Base-by-base conservation (phyloP, 2,113 vertebrate species). In the Erythrolamprus reginae region DNA sequence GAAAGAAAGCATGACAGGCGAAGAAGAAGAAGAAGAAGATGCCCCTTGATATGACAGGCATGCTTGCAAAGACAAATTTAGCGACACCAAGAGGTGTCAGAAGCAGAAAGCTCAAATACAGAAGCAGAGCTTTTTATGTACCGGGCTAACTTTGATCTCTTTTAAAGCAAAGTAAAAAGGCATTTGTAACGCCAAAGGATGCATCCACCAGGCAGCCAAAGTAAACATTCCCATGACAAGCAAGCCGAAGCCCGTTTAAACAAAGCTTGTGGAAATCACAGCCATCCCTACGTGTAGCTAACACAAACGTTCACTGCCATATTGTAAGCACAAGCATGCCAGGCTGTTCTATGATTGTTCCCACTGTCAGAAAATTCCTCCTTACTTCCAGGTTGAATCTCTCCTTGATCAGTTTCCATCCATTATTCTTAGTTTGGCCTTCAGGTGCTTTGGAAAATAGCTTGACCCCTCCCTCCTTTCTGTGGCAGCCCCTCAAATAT, bases 251-350 rank as follows among this genome's bases (percentile, higher is more conserved):
- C 7, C 3, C 52, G 61, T 17, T 90, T 90, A 28, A 8, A 88
- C 55, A n/a, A 23, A 13, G 55, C 53, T 23, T 19, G 5, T 4
- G 24, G 52, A 58, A 56, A 33, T 91, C 10, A 55, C 33, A n/a
- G 23, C 47, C 5, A n/a, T 15, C 15, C 9, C 0, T 38, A 15
- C 89, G 58, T 86, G 86, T 84, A 2, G 89, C 82, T 86, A 84
- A 82, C 77, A 89, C 89, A 92, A 45, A 90, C 89, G 47, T 51
- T 83, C 91, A 45, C 82, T 61, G 93, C 89, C 89, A 88, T 52
- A 92, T 89, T 8, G 88, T 15, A 53, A 53, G 26, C 88, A 92
- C 91, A 93, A 83, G 70, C 88, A 92, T 93, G 89, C 0, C 0
- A 84, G 92, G 90, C 48, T n/a, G n/a, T n/a, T n/a, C n/a, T n/a